phyloP scores from a whole-genome alignment of 1,140 invertebrate species.

The Formica exsecta region DNA sequence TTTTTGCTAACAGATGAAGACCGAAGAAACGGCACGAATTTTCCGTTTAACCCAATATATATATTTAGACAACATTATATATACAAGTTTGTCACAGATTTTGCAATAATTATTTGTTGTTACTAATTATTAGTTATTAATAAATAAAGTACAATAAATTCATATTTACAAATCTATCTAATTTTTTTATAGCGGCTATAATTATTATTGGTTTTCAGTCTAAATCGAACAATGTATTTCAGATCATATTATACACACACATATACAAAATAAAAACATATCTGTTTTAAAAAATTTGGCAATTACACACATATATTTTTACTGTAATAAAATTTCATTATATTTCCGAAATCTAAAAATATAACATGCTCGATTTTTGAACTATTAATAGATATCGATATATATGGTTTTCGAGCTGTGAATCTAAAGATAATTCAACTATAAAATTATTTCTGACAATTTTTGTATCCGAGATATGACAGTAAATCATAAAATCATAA shows the following conservation, averaged over 20 bases:
- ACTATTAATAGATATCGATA: constrained; percentile 12
- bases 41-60: no score
- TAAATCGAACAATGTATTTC: not conserved
- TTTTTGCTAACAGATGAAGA: no score
- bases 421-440: constrained; percentile 4
- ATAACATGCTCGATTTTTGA: not conserved
- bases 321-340: not conserved
- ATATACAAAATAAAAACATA: not conserved
- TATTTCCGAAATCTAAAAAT: not conserved
- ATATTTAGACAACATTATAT: not conserved
- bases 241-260: not conserved
- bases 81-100: not conserved
- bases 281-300: not conserved
- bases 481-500: constrained; percentile 18
- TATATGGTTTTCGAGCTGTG: not conserved
- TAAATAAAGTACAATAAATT: no score
- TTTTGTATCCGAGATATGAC: not conserved
- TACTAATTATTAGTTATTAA: not conserved
- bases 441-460: constrained; percentile 6
- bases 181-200: not conserved
- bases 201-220: not conserved
- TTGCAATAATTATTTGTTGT: not conserved
- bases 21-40: no score
- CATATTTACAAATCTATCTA: no score
- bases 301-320: not conserved